Percentiles rank a stretch among this genome's conserved stretches.
These are phyloP conservation scores for Oryzias dopingdopingensis DNA, from an alignment of 2,797 vertebrate species.

Conservation along the genomic window DNA sequence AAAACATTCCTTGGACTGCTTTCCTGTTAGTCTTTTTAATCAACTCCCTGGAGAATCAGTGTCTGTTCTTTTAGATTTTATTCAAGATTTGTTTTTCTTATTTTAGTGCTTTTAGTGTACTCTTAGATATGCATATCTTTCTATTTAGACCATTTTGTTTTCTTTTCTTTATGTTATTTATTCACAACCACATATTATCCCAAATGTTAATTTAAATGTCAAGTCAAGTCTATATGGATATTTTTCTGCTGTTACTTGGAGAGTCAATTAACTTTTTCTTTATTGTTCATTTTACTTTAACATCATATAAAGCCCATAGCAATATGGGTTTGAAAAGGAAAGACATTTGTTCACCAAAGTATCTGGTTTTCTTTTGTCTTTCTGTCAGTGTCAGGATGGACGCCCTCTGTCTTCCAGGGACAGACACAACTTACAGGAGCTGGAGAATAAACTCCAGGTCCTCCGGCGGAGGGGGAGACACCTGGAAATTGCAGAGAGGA, in stretches of 20 bases:
- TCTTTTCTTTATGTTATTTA: background rate
- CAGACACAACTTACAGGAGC: conserved; percentile 83
- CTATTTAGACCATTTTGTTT: background rate
- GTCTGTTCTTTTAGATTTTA: too few species aligned
- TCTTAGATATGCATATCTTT: background rate
- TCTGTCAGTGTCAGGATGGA: conserved; percentile 87
- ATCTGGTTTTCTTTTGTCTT: conserved; percentile 4
- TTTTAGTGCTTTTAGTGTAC: background rate
- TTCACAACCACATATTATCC: conserved; percentile 1
- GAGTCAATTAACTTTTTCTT: background rate
- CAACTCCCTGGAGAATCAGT: background rate
- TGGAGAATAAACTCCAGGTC: conserved; percentile 86
- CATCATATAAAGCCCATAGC: conserved; percentile 1
- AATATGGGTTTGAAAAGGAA: background rate
- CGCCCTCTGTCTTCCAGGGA: conserved; percentile 90
- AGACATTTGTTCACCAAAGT: conserved; percentile 3
- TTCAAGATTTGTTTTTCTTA: background rate
- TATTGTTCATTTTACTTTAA: conserved; percentile 1
- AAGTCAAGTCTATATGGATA: background rate
- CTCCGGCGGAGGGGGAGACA: conserved; percentile 87
- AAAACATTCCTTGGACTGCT: background rate
- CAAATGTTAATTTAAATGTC: conserved; percentile 16
- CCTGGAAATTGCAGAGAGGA: conserved; percentile 90
- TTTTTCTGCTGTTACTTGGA: background rate
- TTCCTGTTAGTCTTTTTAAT: conserved; percentile 4